Percentiles rank a stretch among this genome's conserved stretches.
Evolutionary conservation across 2,113 vertebrate species (phyloP).

Genomic region (Gymnocephalus cernua): DNA sequence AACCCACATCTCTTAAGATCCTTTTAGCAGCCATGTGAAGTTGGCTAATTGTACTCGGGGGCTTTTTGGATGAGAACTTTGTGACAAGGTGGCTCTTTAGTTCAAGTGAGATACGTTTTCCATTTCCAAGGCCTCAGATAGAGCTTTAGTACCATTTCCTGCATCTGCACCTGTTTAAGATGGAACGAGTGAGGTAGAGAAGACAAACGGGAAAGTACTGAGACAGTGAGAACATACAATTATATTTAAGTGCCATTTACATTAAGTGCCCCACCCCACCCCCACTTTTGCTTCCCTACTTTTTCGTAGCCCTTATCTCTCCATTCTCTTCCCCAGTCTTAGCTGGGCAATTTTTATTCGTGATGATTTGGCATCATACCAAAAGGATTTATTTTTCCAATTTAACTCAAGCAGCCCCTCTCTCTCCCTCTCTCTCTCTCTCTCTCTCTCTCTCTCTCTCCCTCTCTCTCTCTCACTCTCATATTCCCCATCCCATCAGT

Average conservation of each 20-base stretch:
- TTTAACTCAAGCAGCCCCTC: slow-evolving; percentile 33
- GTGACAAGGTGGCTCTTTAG: slow-evolving; percentile 45
- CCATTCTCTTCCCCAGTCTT: slow-evolving; percentile 21
- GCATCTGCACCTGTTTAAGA: slow-evolving; percentile 48
- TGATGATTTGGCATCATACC: slow-evolving; percentile 48
- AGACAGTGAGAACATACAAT: slow-evolving; percentile 9
- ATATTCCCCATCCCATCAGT: slow-evolving; percentile 5
- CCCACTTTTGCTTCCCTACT: slow-evolving; percentile 14
- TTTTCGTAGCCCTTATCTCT: slow-evolving; percentile 29
- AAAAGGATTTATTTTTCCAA: slow-evolving; percentile 63
- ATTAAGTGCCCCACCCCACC: background rate
- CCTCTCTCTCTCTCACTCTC: background rate
- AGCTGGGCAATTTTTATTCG: slow-evolving; percentile 37
- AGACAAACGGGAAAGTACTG: slow-evolving; percentile 2
- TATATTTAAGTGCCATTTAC: slow-evolving; percentile 18
- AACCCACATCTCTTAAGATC: slow-evolving; percentile 47
- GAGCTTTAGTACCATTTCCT: slow-evolving; percentile 22
- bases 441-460: background rate
- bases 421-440: background rate
- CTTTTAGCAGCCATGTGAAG: slow-evolving; percentile 27
- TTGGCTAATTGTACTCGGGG: slow-evolving; percentile 64
- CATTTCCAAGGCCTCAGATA: slow-evolving; percentile 27
- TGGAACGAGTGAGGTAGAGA: background rate
- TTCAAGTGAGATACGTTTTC: slow-evolving; percentile 35
- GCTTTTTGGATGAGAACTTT: slow-evolving; percentile 51